Evolutionary conservation across 2,888 invertebrate genomes (phyloP).

Genomic region (Caradrina clavipalpis): DNA sequence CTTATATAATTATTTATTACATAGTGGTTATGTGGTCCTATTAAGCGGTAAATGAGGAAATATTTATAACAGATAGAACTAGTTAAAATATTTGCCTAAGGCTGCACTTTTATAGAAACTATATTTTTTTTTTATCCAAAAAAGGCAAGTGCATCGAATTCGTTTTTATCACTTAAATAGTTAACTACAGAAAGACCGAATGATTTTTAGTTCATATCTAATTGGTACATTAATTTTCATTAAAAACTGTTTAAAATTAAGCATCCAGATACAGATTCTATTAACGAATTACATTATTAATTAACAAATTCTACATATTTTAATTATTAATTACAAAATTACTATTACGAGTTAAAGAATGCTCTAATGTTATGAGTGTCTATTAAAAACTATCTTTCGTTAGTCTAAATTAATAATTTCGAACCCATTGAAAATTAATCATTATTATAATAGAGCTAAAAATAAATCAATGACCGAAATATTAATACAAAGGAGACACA

Average conservation of each 20-base stretch:
- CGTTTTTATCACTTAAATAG: neutral
- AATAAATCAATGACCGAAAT: conserved; percentile 43
- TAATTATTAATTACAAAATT: conserved; percentile 13
- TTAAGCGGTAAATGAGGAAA: neutral
- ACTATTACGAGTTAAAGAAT: neutral
- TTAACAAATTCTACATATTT: neutral
- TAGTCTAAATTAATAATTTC: neutral
- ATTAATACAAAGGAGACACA: conserved; percentile 54
- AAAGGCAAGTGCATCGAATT: neutral
- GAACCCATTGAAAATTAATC: conserved; percentile 12
- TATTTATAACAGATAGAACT: neutral
- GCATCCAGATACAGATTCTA: neutral
- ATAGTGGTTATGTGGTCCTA: neutral
- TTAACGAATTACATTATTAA: neutral
- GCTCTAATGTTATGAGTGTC: neutral
- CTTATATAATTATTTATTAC: neutral
- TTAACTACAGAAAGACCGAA: no score
- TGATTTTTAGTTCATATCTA: neutral
- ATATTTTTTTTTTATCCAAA: neutral
- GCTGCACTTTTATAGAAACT: neutral
- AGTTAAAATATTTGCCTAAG: neutral
- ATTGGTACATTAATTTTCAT: conserved; percentile 2
- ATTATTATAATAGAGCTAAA: conserved; percentile 5
- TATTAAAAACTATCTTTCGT: neutral
- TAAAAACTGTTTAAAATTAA: neutral